phyloP scores from a whole-genome alignment of 2,113 vertebrate species.

The Carassius gibelio region DNA sequence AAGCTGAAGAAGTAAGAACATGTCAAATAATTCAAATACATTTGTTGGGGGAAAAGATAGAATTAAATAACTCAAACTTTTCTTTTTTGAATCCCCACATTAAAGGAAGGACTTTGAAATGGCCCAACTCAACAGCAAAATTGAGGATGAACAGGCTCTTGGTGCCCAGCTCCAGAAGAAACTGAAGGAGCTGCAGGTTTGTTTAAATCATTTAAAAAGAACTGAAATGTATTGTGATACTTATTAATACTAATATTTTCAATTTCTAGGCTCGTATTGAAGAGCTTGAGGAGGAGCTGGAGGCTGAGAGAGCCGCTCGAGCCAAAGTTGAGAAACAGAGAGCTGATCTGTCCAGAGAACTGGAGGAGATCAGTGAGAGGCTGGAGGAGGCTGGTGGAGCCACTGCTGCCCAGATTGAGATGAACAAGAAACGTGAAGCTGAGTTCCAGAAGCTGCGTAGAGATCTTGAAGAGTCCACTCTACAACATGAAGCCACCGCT shows the following conservation, averaged over 20 bases:
- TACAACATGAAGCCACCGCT: conserved; percentile 81
- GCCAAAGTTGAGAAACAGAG: conserved; percentile 86
- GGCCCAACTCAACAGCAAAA: conserved; percentile 78
- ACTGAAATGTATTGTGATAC: neutral
- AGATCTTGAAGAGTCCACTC: conserved; percentile 83
- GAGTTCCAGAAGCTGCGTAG: conserved; percentile 83
- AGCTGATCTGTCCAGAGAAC: conserved; percentile 82
- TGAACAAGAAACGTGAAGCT: conserved; percentile 87
- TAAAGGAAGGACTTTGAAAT: conserved; percentile 86
- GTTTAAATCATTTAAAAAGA: neutral
- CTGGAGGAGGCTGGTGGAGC: conserved; percentile 86
- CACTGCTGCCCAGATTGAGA: conserved; percentile 82
- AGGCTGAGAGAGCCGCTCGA: conserved; percentile 75
- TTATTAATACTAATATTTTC: neutral
- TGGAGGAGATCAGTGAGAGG: conserved; percentile 90
- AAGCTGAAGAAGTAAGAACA: conserved; percentile 74
- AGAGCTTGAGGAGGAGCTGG: conserved; percentile 84
- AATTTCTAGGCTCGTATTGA: conserved; percentile 67
- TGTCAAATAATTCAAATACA: neutral
- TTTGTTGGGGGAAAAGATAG: neutral
- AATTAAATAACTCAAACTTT: neutral
- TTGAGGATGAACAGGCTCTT: conserved; percentile 86
- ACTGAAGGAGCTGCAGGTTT: conserved; percentile 88
- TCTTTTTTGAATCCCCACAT: neutral
- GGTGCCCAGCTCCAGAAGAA: conserved; percentile 86